A percentile compares a stretch with the other conserved stretches of the same genome.
phyloP scores from a whole-genome alignment of 2,888 invertebrate species.

The Kuschelorhynchus macadamiae region DNA sequence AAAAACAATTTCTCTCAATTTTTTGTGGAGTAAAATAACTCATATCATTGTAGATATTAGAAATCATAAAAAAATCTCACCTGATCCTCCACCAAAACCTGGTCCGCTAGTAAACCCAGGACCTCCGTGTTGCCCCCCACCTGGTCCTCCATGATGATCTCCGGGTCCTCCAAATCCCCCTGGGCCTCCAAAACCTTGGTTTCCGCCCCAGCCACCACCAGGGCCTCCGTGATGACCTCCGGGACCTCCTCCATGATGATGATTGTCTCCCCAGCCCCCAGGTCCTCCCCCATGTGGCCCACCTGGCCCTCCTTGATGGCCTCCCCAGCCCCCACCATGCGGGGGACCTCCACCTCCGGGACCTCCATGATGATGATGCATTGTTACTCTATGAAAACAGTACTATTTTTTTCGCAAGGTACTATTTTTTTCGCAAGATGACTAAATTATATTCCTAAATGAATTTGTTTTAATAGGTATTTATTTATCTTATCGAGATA shows the following conservation, averaged over 20 bases:
- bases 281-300: not conserved
- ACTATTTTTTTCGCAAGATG: too few relatives aligned
- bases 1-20: too few relatives aligned
- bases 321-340: not conserved
- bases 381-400: too few relatives aligned
- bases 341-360: slow-evolving; percentile 1
- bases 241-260: not conserved
- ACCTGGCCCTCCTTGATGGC: slow-evolving; percentile 1
- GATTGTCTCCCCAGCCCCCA: not conserved
- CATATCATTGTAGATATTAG: too few relatives aligned
- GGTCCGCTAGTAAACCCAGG: slow-evolving; percentile 16
- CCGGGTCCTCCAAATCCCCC: slow-evolving; percentile 16
- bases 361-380: slow-evolving; percentile 9
- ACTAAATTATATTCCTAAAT: too few relatives aligned
- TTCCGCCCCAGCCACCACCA: slow-evolving; percentile 19
- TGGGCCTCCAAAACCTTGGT: slow-evolving; percentile 17
- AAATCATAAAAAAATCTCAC: too few relatives aligned
- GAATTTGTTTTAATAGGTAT: too few relatives aligned
- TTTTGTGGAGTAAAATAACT: too few relatives aligned
- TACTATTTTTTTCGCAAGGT: too few relatives aligned
- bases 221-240: too few relatives aligned
- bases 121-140: slow-evolving; percentile 21
- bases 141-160: slow-evolving; percentile 11
- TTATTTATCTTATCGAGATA: too few relatives aligned
- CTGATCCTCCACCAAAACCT: too few relatives aligned